These are phyloP conservation scores for Byasa hedistus DNA, from an alignment of 2,888 invertebrate species.

Conservation along the genomic window DNA sequence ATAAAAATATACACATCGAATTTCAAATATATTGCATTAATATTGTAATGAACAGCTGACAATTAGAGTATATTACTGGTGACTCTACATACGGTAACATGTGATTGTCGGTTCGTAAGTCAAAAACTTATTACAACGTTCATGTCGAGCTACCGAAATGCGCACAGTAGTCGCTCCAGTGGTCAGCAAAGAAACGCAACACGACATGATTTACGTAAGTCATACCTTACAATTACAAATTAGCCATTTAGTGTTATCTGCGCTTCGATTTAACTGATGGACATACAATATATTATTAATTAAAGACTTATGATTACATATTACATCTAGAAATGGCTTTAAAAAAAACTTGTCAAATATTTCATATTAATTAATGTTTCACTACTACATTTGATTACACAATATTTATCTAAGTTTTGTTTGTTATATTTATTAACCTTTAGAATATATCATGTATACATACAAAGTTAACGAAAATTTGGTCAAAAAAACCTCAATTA, in stretches of 20 bases:
- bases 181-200: slow-evolving; percentile 53
- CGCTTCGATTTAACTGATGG: slow-evolving; percentile 49
- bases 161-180: slow-evolving; percentile 49
- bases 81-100: slow-evolving; percentile 12
- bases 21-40: neutral
- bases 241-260: slow-evolving; percentile 71
- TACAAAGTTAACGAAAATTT: no score
- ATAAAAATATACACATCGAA: neutral
- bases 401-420: no score
- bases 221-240: slow-evolving; percentile 64
- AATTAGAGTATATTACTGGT: slow-evolving; percentile 8
- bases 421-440: no score
- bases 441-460: no score
- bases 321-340: slow-evolving; percentile 44
- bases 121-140: slow-evolving; percentile 30
- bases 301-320: slow-evolving; percentile 39
- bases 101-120: slow-evolving; percentile 23
- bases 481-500: no score
- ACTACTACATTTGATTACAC: no score
- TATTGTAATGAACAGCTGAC: slow-evolving; percentile 7
- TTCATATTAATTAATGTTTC: no score
- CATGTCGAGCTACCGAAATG: slow-evolving; percentile 30
- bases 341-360: neutral
- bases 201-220: slow-evolving; percentile 67
- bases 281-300: slow-evolving; percentile 47